Base-by-base conservation (phyloP, 2,797 vertebrate species). In the Helarctos malayanus region DNA sequence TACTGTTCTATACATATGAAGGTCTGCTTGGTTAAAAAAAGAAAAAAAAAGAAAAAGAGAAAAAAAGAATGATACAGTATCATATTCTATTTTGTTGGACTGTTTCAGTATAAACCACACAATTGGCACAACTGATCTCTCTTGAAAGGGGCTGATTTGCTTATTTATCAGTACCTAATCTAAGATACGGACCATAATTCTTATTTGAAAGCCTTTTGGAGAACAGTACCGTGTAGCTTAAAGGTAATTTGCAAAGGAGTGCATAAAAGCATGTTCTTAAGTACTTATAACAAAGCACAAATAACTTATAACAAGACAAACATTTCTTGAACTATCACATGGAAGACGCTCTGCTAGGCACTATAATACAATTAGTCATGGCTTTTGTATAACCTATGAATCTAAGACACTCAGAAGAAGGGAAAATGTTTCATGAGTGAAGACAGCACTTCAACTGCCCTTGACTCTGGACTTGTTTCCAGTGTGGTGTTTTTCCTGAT, bases 211-310 rank as follows among this genome's bases (percentile, higher is more conserved):
- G n/a, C 5, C 61, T 81, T 86, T 94, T 54, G 12, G 45, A 97
- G 63, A 38, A 86, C 63, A 63, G 38, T 61, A 41, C 35, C 21
- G 12, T 79, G 27, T 90, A 95, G 35, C 49, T 95, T 92, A 79
- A 79, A 93, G 35, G 52, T 69, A 47, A 95, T 54, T 91, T 95
- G 18, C 84, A 89, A 97, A 92, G 59, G 41, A 95, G 63, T 83
- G 11, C n/a, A 23, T 95, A 81, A 93, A 94, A 89, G 93, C 84
- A 88, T 95, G 90, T 71, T 85, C 81, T 73, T 89, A 83, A 87
- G 54, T 87, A 65, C 38, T 88, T 97, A 86, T 27, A 88, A 57
- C 32, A 85, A 97, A 98, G 97, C 98, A 98, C 97, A 98, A 91
- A 82, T 86, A 88, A 87, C 80, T 76, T 84, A 47, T 63, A 89